phyloP scores from a whole-genome alignment of 2,888 invertebrate species.

The Ellobium chinense region DNA sequence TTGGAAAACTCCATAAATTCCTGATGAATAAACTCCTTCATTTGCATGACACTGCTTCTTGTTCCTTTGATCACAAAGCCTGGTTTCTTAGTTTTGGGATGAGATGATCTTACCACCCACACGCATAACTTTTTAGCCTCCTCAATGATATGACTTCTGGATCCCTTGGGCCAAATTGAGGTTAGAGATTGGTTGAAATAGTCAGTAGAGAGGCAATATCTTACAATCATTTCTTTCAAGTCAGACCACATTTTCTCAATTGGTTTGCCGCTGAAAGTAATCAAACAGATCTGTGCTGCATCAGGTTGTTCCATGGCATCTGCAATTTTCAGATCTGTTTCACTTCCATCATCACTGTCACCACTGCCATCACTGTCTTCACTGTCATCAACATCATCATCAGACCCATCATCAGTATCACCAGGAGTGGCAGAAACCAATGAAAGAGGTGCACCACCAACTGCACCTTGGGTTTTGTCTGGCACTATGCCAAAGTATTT shows the following conservation, averaged over 20 bases:
- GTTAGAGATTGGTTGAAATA: slow-evolving; percentile 6
- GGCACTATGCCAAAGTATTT: neutral
- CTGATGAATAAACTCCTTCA: neutral
- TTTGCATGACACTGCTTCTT: slow-evolving; percentile 19
- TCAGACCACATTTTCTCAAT: slow-evolving; percentile 16
- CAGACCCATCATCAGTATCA: neutral
- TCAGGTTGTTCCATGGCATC: neutral
- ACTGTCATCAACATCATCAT: neutral
- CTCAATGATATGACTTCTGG: neutral
- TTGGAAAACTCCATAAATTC: neutral
- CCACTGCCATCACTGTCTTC: neutral
- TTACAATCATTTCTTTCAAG: neutral
- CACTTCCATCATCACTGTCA: neutral
- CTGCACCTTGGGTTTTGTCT: neutral
- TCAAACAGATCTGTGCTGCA: slow-evolving; percentile 1
- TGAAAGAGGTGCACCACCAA: neutral
- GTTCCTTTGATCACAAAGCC: slow-evolving; percentile 40
- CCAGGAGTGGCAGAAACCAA: neutral
- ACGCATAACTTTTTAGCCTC: slow-evolving; percentile 22
- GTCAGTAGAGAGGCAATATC: neutral
- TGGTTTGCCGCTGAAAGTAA: neutral
- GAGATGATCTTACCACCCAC: neutral
- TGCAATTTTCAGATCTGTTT: neutral
- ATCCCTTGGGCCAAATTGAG: slow-evolving; percentile 1
- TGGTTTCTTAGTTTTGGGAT: slow-evolving; percentile 1